Conservation (phyloP, 2,113 vertebrate species). For the Forbesichthys agassizii region DNA sequence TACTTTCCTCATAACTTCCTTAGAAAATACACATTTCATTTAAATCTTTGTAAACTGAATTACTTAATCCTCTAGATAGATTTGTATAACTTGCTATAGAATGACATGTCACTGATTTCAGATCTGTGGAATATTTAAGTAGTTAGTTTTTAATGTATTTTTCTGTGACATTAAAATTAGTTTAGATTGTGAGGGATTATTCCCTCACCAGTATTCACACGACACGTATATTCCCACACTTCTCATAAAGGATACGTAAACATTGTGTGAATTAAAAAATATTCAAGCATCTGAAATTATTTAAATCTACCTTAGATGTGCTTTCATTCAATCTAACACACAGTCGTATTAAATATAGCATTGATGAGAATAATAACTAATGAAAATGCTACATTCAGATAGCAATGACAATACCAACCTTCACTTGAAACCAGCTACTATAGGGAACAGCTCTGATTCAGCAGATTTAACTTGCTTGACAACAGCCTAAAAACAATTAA, state of each 20-base stretch:
- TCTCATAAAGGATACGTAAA: slow-evolving; percentile 5
- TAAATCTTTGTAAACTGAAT: slow-evolving; percentile 46
- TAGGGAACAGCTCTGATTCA: slow-evolving; percentile 27
- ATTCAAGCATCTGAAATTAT: slow-evolving; percentile 40
- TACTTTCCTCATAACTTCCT: slow-evolving; percentile 52
- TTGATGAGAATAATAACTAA: slow-evolving; percentile 22
- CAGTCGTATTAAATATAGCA: slow-evolving; percentile 11
- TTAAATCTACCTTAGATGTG: slow-evolving; percentile 47
- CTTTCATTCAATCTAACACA: slow-evolving; percentile 39
- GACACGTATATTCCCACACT: background rate
- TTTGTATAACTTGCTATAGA: slow-evolving; percentile 48
- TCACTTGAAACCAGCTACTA: slow-evolving; percentile 33
- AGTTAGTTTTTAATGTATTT: background rate
- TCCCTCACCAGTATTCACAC: no score
- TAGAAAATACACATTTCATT: slow-evolving; percentile 39
- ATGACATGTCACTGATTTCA: slow-evolving; percentile 40
- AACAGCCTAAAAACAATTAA: slow-evolving; percentile 41
- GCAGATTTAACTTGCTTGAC: slow-evolving; percentile 33
- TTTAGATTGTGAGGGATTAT: background rate
- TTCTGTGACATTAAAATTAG: background rate
- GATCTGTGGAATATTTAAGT: slow-evolving; percentile 7
- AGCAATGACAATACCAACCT: slow-evolving; percentile 52
- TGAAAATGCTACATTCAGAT: slow-evolving; percentile 67
- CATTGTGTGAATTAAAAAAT: slow-evolving; percentile 31
- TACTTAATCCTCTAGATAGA: slow-evolving; percentile 20